These are phyloP conservation scores for Tetramorium parvispinum DNA, from an alignment of 1,140 invertebrate genomes.

Conservation along the genomic window DNA sequence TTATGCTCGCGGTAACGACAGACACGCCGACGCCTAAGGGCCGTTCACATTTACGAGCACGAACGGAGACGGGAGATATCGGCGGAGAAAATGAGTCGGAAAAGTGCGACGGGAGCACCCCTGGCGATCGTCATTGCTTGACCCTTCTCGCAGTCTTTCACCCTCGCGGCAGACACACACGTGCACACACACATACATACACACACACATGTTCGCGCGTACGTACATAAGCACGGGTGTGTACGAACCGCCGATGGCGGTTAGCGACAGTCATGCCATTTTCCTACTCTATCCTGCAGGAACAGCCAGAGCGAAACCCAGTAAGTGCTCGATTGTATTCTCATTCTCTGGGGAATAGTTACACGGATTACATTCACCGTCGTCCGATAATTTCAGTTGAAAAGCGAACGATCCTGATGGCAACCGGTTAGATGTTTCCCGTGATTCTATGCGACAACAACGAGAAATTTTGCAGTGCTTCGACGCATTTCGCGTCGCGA, in stretches of 20 bases:
- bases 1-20: conserved; percentile 74
- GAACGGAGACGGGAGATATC: conserved; percentile 75
- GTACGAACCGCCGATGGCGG: conserved; percentile 55
- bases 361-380: conserved; percentile 77
- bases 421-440: not conserved
- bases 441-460: conserved; percentile 39
- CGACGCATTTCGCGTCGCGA: conserved; percentile 32
- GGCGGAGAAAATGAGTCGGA: conserved; percentile 79
- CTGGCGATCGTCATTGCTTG: conserved; percentile 76
- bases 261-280: conserved; percentile 59
- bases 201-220: not conserved
- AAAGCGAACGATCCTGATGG: conserved; percentile 67
- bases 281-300: conserved; percentile 35
- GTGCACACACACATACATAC: too few relatives aligned
- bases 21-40: conserved; percentile 78
- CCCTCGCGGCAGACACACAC: conserved; percentile 22
- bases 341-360: conserved; percentile 79
- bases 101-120: conserved; percentile 77
- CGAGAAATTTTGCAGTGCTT: conserved; percentile 28
- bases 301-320: conserved; percentile 63
- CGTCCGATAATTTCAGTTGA: conserved; percentile 79
- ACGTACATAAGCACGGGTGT: not conserved
- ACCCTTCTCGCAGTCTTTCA: conserved; percentile 73
- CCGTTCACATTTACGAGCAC: conserved; percentile 80
- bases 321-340: conserved; percentile 78